phyloP scores from a whole-genome alignment of 2,113 vertebrate species.

The Hippocampus barbouri region DNA sequence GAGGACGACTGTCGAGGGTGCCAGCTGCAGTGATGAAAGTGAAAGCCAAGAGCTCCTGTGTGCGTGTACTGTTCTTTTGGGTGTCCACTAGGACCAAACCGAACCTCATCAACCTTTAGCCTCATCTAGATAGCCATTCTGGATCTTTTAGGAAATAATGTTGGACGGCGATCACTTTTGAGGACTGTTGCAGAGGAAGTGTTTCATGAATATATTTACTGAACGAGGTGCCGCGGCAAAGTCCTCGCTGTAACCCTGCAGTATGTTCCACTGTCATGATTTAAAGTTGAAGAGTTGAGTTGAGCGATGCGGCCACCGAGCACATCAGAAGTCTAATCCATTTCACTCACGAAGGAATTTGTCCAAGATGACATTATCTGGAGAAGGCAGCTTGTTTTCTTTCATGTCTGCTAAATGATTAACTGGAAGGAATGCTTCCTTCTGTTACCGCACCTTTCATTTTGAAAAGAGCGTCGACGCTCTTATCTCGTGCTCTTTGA shows the following conservation, averaged over 20 bases:
- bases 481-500: conserved; percentile 22
- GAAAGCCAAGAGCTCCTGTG: conserved; percentile 15
- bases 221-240: conserved; percentile 13
- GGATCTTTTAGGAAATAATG: conserved; percentile 17
- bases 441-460: neutral
- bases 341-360: conserved; percentile 4
- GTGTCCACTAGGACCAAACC: conserved; percentile 24
- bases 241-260: conserved; percentile 15
- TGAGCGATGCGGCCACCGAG: neutral
- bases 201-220: conserved; percentile 1
- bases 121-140: conserved; percentile 33
- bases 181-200: neutral
- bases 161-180: neutral
- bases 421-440: neutral
- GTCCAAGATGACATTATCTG: neutral
- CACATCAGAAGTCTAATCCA: conserved; percentile 2
- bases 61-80: conserved; percentile 12
- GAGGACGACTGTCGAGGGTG: conserved; percentile 70
- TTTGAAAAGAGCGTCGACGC: neutral
- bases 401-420: conserved; percentile 2
- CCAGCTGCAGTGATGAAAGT: conserved; percentile 58
- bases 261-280: neutral
- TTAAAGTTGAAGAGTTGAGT: conserved; percentile 1
- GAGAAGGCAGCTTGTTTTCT: conserved; percentile 5
- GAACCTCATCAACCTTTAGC: conserved; percentile 48